Evolutionary conservation across 1,140 invertebrate species (phyloP).

Genomic region (Colletes latitarsis): DNA sequence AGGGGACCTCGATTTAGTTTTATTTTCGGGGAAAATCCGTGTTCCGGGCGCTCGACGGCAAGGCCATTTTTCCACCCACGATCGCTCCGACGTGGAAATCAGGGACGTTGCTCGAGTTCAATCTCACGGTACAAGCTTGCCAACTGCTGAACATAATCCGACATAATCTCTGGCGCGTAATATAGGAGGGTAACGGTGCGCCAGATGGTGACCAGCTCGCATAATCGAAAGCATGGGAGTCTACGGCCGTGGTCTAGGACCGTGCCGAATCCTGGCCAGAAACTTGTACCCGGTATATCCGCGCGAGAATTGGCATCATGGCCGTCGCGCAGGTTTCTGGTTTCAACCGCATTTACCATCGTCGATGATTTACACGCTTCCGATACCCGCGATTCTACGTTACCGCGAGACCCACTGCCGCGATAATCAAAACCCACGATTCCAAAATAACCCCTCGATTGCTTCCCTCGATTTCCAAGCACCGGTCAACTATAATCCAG

Average conservation of each 20-base stretch:
- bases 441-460: conserved; percentile 35
- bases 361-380: conserved; percentile 62
- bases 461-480: conserved; percentile 6
- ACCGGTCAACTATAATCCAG: too few species aligned
- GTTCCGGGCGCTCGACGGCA: neutral
- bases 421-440: conserved; percentile 38
- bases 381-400: conserved; percentile 32
- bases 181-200: conserved; percentile 57
- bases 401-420: conserved; percentile 23
- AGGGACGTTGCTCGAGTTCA: conserved; percentile 18
- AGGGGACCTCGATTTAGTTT: neutral
- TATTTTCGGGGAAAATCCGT: neutral
- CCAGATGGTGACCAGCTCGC: conserved; percentile 65
- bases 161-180: conserved; percentile 66
- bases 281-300: conserved; percentile 37
- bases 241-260: conserved; percentile 27
- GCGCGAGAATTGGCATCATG: conserved; percentile 15
- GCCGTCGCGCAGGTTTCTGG: conserved; percentile 29
- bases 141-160: conserved; percentile 68
- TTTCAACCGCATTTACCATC: conserved; percentile 18
- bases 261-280: conserved; percentile 18
- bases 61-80: neutral
- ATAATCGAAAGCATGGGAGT: conserved; percentile 64
- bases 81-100: neutral
- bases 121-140: conserved; percentile 51